Conservation (phyloP, 2,888 invertebrate genomes). For the Harmothoe impar region DNA sequence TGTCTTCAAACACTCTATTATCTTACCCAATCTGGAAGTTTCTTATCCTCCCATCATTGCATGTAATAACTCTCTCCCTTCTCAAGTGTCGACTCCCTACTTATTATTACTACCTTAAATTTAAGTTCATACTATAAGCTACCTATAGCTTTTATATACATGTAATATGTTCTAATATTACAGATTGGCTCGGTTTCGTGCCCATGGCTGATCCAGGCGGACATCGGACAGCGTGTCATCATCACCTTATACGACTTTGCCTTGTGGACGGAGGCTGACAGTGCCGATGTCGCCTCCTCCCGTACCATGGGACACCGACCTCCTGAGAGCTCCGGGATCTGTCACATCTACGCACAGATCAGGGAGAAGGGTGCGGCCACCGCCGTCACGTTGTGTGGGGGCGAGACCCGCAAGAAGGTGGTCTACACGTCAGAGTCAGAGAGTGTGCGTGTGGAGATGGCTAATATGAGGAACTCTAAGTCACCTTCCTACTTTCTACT, state of each 20-base stretch:
- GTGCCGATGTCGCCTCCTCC: constrained; percentile 35
- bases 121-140: no score
- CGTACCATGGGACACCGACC: constrained; percentile 38
- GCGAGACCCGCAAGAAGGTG: constrained; percentile 52
- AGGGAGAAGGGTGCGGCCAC: constrained; percentile 49
- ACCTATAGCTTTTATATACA: no score
- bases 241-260: constrained; percentile 62
- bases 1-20: no score
- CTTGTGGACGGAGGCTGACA: constrained; percentile 44
- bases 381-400: constrained; percentile 61
- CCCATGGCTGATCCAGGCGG: constrained; percentile 60
- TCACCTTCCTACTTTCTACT: constrained; percentile 64
- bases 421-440: constrained; percentile 68
- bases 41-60: no score
- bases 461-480: constrained; percentile 60
- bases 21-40: no score
- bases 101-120: no score
- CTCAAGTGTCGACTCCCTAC: no score
- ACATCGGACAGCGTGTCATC: constrained; percentile 50
- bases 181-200: constrained; percentile 57
- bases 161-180: no score
- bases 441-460: constrained; percentile 64
- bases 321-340: constrained; percentile 66
- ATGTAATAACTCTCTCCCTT: no score
- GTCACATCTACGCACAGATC: constrained; percentile 68